phyloP scores from a whole-genome alignment of 2,797 vertebrate genomes.

The Lepidocolaptes lacrymiger region DNA sequence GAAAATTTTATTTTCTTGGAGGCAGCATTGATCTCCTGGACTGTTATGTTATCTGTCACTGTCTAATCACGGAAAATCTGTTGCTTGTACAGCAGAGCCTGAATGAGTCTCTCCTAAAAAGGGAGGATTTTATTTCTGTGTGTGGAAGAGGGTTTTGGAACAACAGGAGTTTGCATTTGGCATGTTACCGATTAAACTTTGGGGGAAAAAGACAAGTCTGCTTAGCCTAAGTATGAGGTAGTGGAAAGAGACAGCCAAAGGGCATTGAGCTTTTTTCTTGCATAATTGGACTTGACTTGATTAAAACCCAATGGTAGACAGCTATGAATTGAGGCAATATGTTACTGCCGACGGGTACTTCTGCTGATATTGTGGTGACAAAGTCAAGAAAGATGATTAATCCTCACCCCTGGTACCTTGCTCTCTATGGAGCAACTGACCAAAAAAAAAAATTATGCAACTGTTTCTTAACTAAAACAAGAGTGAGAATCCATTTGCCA shows the following conservation, averaged over 20 bases:
- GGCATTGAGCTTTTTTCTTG: not conserved
- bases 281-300: not conserved
- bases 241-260: not conserved
- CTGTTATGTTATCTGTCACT: not conserved
- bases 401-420: not conserved
- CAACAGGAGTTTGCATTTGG: not conserved
- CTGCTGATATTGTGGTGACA: not conserved
- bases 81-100: not conserved
- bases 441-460: not conserved
- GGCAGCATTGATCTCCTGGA: slow-evolving; percentile 2
- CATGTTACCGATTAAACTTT: not conserved
- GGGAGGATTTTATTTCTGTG: not conserved
- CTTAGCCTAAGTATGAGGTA: not conserved
- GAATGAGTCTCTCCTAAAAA: not conserved
- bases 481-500: not conserved
- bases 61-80: slow-evolving; percentile 20
- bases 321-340: not conserved
- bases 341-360: not conserved
- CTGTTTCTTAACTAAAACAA: not conserved
- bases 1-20: slow-evolving; percentile 53
- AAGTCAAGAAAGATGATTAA: not conserved
- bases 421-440: not conserved
- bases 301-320: not conserved
- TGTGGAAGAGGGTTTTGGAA: not conserved
- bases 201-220: not conserved